Conservation (phyloP, 1,140 invertebrate species). For the Zaprionus tsacasi region DNA sequence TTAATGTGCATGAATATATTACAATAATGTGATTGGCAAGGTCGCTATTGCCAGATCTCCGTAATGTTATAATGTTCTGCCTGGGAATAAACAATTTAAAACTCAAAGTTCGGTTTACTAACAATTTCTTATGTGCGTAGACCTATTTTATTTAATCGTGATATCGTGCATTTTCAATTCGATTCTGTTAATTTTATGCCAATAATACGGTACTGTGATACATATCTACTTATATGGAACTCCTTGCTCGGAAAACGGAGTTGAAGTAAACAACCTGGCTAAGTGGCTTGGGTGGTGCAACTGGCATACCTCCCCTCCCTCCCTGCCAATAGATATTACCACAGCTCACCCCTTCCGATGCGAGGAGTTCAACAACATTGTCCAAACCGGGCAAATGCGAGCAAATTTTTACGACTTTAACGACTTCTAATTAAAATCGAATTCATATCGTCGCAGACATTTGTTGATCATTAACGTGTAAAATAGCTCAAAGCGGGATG, state of each 20-base stretch:
- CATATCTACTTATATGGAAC: not conserved
- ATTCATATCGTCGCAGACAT: constrained; percentile 70
- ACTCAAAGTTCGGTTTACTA: not conserved
- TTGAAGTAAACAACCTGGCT: not conserved
- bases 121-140: not conserved
- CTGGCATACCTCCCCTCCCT: not conserved
- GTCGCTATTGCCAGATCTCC: no score
- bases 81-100: not conserved
- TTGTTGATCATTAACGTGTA: constrained; percentile 80
- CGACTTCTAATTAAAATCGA: constrained; percentile 80
- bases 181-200: constrained; percentile 10
- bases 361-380: constrained; percentile 6
- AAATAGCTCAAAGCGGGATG: constrained; percentile 54
- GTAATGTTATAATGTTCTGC: not conserved
- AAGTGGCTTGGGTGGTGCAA: constrained; percentile 8
- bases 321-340: no score
- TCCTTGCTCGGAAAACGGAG: not conserved
- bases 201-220: constrained; percentile 1
- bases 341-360: not conserved
- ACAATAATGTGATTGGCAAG: no score
- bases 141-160: not conserved
- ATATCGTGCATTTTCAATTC: not conserved
- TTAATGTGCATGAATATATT: no score
- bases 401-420: constrained; percentile 80
- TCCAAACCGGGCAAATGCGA: constrained; percentile 56